Percentiles rank a stretch among this genome's conserved stretches.
These are phyloP conservation scores for Larimichthys polyactis DNA, from an alignment of 2,113 vertebrate genomes.

Conservation along the genomic window DNA sequence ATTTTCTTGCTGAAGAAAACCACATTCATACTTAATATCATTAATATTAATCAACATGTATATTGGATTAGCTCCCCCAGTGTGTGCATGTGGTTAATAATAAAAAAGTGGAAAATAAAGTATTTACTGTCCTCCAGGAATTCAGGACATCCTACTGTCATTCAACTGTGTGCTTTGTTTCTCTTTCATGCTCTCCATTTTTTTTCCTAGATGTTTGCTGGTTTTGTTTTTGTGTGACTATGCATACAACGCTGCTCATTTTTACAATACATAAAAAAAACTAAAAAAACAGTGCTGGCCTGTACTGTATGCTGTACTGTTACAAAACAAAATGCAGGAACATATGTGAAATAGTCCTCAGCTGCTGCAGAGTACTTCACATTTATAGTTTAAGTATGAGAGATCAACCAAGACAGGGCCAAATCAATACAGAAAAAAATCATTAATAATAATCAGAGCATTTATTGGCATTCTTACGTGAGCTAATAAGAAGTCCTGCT, in stretches of 20 bases:
- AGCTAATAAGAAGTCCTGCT: slow-evolving; percentile 68
- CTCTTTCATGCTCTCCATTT: not conserved
- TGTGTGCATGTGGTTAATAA: slow-evolving; percentile 51
- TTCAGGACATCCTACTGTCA: slow-evolving; percentile 30
- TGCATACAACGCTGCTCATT: slow-evolving; percentile 9
- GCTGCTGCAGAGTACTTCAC: slow-evolving; percentile 10
- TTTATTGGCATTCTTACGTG: slow-evolving; percentile 79
- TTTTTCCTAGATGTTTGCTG: not conserved
- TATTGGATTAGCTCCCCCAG: slow-evolving; percentile 28
- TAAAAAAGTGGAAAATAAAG: slow-evolving; percentile 52
- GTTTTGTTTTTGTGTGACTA: slow-evolving; percentile 10
- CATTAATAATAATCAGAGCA: slow-evolving; percentile 83
- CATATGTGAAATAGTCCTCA: not conserved
- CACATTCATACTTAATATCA: slow-evolving; percentile 40
- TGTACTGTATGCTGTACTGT: not conserved
- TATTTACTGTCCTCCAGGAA: slow-evolving; percentile 62
- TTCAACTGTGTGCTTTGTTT: slow-evolving; percentile 24
- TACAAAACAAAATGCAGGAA: slow-evolving; percentile 1
- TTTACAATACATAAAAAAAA: not conserved
- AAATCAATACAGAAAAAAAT: slow-evolving; percentile 78
- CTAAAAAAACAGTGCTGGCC: not conserved
- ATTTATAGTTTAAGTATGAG: slow-evolving; percentile 44
- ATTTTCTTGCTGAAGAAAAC: slow-evolving; percentile 37
- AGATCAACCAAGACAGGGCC: slow-evolving; percentile 60
- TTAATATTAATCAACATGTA: slow-evolving; percentile 53